Conservation (phyloP, 2,888 invertebrate genomes). For the Automeris io region DNA sequence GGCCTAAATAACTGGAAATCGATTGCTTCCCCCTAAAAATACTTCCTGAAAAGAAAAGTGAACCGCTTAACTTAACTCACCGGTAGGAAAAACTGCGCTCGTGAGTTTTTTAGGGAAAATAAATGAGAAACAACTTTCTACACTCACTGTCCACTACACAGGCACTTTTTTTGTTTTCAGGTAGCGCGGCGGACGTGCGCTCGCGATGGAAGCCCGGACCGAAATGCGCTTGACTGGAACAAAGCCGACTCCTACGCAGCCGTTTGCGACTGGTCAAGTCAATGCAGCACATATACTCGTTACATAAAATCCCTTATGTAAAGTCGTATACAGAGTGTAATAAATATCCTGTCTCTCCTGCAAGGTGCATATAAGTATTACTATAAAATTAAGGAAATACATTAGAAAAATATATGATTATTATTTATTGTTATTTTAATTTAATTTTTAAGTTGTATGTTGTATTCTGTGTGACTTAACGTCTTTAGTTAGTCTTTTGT, state of each 20-base stretch:
- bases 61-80: neutral
- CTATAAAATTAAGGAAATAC: too few species aligned
- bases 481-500: too few species aligned
- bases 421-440: too few species aligned
- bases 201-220: slow-evolving; percentile 36
- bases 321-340: slow-evolving; percentile 45
- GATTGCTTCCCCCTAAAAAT: too few species aligned
- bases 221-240: slow-evolving; percentile 76
- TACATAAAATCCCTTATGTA: slow-evolving; percentile 59
- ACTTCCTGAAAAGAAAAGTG: neutral
- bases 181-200: slow-evolving; percentile 38
- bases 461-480: too few species aligned
- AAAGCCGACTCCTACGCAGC: slow-evolving; percentile 55
- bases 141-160: slow-evolving; percentile 35
- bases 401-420: too few species aligned
- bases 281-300: slow-evolving; percentile 25
- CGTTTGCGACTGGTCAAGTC: slow-evolving; percentile 34
- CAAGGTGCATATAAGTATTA: too few species aligned
- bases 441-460: too few species aligned
- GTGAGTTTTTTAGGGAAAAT: neutral
- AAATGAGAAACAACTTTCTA: slow-evolving; percentile 1
- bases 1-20: too few species aligned
- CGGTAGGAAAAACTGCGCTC: neutral
- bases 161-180: slow-evolving; percentile 29
- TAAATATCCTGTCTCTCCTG: slow-evolving; percentile 58